Evolutionary conservation across 2,888 invertebrate genomes (phyloP).

Genomic region (Germaria angustata): DNA sequence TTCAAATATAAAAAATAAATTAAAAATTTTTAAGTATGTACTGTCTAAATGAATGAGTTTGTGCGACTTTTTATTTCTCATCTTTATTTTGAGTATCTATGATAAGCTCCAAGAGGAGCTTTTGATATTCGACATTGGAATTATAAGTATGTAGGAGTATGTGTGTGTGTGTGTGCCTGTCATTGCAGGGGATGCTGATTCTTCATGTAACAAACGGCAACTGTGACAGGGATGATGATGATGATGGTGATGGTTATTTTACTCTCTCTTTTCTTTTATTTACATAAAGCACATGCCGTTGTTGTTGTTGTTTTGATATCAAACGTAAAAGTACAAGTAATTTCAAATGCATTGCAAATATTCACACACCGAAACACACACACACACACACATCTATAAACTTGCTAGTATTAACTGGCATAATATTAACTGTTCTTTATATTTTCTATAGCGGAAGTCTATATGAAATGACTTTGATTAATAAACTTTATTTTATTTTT

Average conservation of each 20-base stretch:
- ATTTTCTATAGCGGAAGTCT: background rate
- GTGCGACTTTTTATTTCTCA: background rate
- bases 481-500: too few species aligned
- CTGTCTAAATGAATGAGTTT: constrained; percentile 11
- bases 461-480: background rate
- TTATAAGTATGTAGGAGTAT: background rate
- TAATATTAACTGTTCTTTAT: background rate
- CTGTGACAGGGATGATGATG: constrained; percentile 60
- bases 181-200: constrained; percentile 7
- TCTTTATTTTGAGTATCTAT: constrained; percentile 30
- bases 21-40: background rate
- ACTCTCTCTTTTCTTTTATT: constrained; percentile 52
- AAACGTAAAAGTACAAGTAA: constrained; percentile 39
- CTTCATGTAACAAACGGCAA: background rate
- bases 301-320: constrained; percentile 1
- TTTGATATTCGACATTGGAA: constrained; percentile 37
- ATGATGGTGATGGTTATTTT: constrained; percentile 63
- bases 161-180: background rate
- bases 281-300: constrained; percentile 26
- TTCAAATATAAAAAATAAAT: constrained; percentile 34
- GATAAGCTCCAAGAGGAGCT: constrained; percentile 54
- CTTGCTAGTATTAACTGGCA: background rate
- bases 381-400: background rate
- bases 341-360: constrained; percentile 24
- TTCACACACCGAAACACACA: background rate